A percentile compares a stretch with the other conserved stretches of the same genome.
Evolutionary conservation across 2,113 vertebrate genomes (phyloP).

Genomic region (Neolamprologus variostigma): DNA sequence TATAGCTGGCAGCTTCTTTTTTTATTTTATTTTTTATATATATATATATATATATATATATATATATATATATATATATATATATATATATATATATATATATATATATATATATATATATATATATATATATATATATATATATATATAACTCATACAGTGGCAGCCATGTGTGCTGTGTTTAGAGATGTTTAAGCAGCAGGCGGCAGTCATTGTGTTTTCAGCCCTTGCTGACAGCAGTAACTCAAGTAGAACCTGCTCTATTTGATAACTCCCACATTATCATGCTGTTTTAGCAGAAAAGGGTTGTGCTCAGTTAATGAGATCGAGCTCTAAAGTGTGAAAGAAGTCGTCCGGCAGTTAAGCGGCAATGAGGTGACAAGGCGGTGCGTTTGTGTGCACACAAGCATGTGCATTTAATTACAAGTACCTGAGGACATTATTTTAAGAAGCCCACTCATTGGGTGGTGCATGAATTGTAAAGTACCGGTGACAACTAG

Average conservation of each 20-base stretch:
- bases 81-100: no score
- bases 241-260: constrained; percentile 18
- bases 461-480: neutral
- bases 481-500: constrained; percentile 12
- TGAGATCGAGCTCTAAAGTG: constrained; percentile 9
- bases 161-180: neutral
- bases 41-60: no score
- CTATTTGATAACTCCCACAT: constrained; percentile 23
- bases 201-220: constrained; percentile 8
- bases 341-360: neutral
- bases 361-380: neutral
- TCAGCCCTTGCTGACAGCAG: neutral
- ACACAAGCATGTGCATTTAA: neutral
- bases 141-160: neutral
- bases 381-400: neutral
- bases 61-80: no score
- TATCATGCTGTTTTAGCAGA: neutral
- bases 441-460: neutral
- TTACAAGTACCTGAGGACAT: neutral
- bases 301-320: neutral
- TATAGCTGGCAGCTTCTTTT: neutral
- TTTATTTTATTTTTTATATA: neutral
- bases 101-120: no score
- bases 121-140: no score
- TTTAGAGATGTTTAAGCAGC: constrained; percentile 8